Conservation (phyloP, 2,888 invertebrate genomes). For the Timandra comae region DNA sequence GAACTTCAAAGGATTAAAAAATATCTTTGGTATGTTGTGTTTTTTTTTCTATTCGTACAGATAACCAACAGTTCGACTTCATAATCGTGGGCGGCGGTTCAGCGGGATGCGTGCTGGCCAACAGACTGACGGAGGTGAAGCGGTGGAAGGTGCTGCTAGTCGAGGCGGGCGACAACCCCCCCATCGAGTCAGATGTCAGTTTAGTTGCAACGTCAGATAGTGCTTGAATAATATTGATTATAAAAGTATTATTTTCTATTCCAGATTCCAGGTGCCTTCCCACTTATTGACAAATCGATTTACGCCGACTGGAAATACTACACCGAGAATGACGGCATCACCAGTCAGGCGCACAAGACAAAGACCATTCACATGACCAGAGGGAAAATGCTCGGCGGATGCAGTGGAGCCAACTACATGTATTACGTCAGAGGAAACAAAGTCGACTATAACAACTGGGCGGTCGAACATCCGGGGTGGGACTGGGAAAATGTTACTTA, state of each 20-base stretch:
- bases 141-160: slow-evolving; percentile 31
- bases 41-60: no score
- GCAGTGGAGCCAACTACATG: slow-evolving; percentile 8
- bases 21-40: no score
- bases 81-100: slow-evolving; percentile 34
- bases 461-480: slow-evolving; percentile 22
- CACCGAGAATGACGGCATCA: slow-evolving; percentile 2
- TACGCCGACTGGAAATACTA: slow-evolving; percentile 41
- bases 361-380: background rate
- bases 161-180: slow-evolving; percentile 32
- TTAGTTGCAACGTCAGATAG: no score
- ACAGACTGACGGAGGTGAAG: slow-evolving; percentile 30
- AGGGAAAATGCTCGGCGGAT: slow-evolving; percentile 12
- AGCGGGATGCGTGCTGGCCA: slow-evolving; percentile 33
- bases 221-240: no score
- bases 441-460: slow-evolving; percentile 27
- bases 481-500: slow-evolving; percentile 22
- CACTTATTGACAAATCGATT: slow-evolving; percentile 17
- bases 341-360: background rate
- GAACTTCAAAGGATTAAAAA: no score
- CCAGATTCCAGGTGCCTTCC: slow-evolving; percentile 26
- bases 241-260: no score
- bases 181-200: slow-evolving; percentile 70
- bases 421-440: slow-evolving; percentile 11
- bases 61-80: slow-evolving; percentile 17